Evolutionary conservation across 2,113 vertebrate genomes (phyloP).

Genomic region (Thunnus maccoyii): DNA sequence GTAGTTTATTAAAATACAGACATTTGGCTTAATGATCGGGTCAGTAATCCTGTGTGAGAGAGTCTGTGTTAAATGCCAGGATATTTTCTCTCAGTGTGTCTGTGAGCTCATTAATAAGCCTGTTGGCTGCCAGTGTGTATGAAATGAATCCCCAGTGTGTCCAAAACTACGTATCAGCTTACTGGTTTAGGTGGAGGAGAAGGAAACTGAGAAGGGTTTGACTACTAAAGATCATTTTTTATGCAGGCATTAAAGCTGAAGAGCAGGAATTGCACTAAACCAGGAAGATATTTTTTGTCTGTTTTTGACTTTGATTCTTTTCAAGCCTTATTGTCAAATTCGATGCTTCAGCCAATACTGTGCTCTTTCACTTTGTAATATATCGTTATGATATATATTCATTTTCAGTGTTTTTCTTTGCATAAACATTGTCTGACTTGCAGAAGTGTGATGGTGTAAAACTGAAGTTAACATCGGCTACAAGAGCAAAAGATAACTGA

Average conservation of each 20-base stretch:
- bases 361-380: constrained; percentile 19
- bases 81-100: not conserved
- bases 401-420: constrained; percentile 10
- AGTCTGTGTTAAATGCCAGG: not conserved
- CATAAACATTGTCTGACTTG: not conserved
- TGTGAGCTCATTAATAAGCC: no score
- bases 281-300: not conserved
- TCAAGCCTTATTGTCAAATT: constrained; percentile 53
- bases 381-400: not conserved
- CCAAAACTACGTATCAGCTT: not conserved
- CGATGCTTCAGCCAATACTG: constrained; percentile 21
- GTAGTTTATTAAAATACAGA: not conserved
- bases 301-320: constrained; percentile 1
- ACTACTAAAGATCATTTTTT: not conserved
- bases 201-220: not conserved
- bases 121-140: not conserved
- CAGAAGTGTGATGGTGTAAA: not conserved
- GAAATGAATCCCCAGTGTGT: not conserved
- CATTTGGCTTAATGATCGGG: not conserved
- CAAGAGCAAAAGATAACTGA: not conserved
- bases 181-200: not conserved
- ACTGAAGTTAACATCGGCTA: not conserved
- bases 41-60: not conserved
- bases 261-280: constrained; percentile 24
- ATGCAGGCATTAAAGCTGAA: not conserved